Evolutionary conservation across 2,888 invertebrate species (phyloP).

Genomic region (Stenichneumon culpator): DNA sequence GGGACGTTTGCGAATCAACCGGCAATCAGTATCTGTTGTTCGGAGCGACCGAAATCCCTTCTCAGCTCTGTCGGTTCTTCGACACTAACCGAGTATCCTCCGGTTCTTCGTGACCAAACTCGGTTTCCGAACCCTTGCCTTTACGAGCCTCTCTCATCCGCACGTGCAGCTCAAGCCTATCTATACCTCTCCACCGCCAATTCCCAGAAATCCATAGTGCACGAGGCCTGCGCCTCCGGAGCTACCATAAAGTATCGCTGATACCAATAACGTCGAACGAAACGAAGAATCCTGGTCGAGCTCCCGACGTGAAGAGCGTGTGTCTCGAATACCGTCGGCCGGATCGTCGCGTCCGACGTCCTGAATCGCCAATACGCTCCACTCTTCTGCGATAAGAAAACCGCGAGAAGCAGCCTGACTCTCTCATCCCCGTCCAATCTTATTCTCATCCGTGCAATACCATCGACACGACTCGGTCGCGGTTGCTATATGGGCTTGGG

Average conservation of each 20-base stretch:
- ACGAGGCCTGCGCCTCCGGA: neutral
- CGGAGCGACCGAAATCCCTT: conserved; percentile 27
- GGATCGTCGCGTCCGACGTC: neutral
- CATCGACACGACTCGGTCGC: conserved; percentile 46
- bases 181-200: conserved; percentile 6
- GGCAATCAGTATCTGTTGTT: conserved; percentile 21
- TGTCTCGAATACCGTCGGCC: conserved; percentile 47
- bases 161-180: conserved; percentile 43
- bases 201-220: conserved; percentile 60
- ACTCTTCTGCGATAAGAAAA: conserved; percentile 53
- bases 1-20: neutral
- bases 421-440: conserved; percentile 50
- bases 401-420: conserved; percentile 18
- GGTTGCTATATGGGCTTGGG: conserved; percentile 34
- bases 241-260: conserved; percentile 51
- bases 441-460: conserved; percentile 45
- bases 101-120: conserved; percentile 52
- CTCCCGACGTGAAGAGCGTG: conserved; percentile 48
- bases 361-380: conserved; percentile 29
- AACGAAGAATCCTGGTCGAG: conserved; percentile 16
- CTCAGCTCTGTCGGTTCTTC: conserved; percentile 24
- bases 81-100: conserved; percentile 6
- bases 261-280: conserved; percentile 46
- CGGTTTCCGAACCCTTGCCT: conserved; percentile 29
- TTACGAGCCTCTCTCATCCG: conserved; percentile 28